phyloP scores from a whole-genome alignment of 1,140 invertebrate genomes.

The Platyscapa corneri region DNA sequence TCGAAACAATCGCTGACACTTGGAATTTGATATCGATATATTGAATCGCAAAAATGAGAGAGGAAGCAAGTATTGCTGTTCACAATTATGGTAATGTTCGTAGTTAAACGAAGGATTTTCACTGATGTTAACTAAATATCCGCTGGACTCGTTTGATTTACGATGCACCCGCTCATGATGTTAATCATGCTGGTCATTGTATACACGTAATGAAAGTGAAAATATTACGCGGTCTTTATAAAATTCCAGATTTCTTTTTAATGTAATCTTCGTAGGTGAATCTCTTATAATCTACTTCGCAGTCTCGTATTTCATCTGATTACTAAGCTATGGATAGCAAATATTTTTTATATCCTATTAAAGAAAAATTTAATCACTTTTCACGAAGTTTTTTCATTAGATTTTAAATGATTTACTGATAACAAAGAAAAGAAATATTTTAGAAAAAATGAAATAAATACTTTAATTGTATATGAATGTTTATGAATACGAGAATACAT shows the following conservation, averaged over 20 bases:
- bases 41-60: neutral
- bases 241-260: neutral
- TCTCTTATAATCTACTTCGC: neutral
- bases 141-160: constrained; percentile 12
- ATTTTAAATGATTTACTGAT: too few species aligned
- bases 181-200: constrained; percentile 12
- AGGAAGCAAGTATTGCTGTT: neutral
- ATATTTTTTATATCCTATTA: neutral
- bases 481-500: too few species aligned
- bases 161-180: neutral
- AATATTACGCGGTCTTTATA: neutral
- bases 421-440: too few species aligned
- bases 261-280: neutral
- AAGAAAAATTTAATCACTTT: neutral
- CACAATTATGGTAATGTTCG: neutral
- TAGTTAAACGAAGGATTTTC: constrained; percentile 18
- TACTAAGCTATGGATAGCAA: neutral
- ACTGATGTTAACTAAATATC: neutral
- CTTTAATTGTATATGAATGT: too few species aligned
- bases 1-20: neutral
- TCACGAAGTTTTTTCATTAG: too few species aligned
- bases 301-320: neutral
- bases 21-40: neutral
- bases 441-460: too few species aligned
- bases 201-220: too few species aligned